These are phyloP conservation scores for Diachasmimorpha longicaudata DNA, from an alignment of 1,140 invertebrate genomes.

Conservation along the genomic window DNA sequence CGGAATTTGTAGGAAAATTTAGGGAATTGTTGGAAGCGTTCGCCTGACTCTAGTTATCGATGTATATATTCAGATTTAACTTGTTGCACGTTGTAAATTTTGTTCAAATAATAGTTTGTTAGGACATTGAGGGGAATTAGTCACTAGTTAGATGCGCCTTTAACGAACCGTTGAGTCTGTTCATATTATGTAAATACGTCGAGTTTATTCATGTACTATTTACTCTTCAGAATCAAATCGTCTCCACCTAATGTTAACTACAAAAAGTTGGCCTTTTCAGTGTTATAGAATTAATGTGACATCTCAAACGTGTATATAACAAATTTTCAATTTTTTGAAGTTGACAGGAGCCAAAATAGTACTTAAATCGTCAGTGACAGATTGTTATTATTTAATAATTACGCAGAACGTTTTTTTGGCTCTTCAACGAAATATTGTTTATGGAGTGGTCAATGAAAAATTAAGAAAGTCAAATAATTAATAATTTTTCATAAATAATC, in stretches of 20 bases:
- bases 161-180: background rate
- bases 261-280: background rate
- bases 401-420: background rate
- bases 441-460: too few relatives aligned
- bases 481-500: too few relatives aligned
- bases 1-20: background rate
- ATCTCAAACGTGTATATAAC: background rate
- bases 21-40: background rate
- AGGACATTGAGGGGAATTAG: background rate
- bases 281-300: background rate
- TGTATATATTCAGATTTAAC: background rate
- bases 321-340: background rate
- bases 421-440: background rate
- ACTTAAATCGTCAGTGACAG: background rate
- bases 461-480: too few relatives aligned
- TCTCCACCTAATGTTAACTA: background rate
- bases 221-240: background rate
- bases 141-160: background rate
- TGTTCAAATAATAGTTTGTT: background rate
- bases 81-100: slow-evolving; percentile 2
- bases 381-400: background rate
- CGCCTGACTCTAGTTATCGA: background rate
- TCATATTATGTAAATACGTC: background rate
- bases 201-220: too few relatives aligned
- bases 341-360: background rate